Evolutionary conservation across 2,888 invertebrate species (phyloP).

Genomic region (Drosophila sordidula): DNA sequence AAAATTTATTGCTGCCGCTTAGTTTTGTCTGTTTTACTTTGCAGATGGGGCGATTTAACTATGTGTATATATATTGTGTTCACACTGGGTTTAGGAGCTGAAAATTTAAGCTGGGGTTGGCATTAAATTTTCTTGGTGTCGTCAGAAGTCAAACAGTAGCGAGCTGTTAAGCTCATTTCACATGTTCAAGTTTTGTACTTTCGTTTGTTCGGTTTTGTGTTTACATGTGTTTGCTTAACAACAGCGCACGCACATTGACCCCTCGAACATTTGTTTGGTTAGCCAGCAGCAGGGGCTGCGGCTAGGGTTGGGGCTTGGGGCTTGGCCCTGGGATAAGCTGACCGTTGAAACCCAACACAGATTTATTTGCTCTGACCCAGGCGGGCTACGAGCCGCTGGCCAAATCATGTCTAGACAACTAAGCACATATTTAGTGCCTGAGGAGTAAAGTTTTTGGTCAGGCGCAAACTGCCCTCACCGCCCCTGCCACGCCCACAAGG

Average conservation of each 20-base stretch:
- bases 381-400: constrained; percentile 43
- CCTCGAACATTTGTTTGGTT: constrained; percentile 71
- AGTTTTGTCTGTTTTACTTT: constrained; percentile 24
- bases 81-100: constrained; percentile 21
- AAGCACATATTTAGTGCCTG: constrained; percentile 54
- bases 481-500: not conserved
- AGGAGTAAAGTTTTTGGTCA: constrained; percentile 1
- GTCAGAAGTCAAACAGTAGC: constrained; percentile 64
- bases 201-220: constrained; percentile 48
- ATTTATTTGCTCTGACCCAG: constrained; percentile 62
- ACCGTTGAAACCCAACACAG: constrained; percentile 60
- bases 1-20: constrained; percentile 52
- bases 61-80: constrained; percentile 1
- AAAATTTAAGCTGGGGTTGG: constrained; percentile 47
- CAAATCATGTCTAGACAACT: constrained; percentile 70
- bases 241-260: constrained; percentile 50
- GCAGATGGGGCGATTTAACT: constrained; percentile 1
- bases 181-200: constrained; percentile 61
- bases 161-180: constrained; percentile 69
- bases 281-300: constrained; percentile 22
- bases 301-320: not conserved
- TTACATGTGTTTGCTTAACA: constrained; percentile 66
- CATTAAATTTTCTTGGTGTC: constrained; percentile 51
- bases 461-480: not conserved
- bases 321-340: constrained; percentile 23